Conservation (phyloP, 2,113 vertebrate species). For the Taxidea taxus region DNA sequence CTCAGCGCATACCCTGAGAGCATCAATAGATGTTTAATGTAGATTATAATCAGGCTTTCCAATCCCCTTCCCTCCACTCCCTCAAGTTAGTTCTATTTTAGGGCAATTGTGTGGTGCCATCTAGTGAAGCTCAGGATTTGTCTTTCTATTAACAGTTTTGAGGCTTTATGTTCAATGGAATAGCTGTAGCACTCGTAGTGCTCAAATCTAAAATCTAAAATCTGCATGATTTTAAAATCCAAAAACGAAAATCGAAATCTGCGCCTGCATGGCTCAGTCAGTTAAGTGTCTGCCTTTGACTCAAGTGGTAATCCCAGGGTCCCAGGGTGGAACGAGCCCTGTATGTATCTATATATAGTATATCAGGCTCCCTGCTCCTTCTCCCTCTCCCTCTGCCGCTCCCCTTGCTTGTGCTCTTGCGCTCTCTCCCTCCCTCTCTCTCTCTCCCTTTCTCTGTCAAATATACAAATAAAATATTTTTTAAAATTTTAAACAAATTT, state of each 20-base stretch:
- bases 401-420: background rate
- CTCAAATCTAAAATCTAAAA: no score
- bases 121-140: background rate
- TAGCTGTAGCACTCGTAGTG: background rate
- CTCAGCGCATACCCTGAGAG: background rate
- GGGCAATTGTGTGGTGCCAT: constrained; percentile 55
- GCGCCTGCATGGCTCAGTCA: background rate
- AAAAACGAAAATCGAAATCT: no score
- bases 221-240: no score
- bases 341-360: no score
- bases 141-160: background rate
- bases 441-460: background rate
- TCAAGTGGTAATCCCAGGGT: background rate
- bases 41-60: background rate
- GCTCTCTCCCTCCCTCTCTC: no score
- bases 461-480: background rate
- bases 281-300: background rate
- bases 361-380: background rate
- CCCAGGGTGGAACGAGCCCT: background rate
- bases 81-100: background rate
- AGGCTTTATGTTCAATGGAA: background rate
- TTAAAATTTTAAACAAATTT: no score
- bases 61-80: background rate
- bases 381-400: background rate
- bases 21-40: background rate